Base-by-base conservation (phyloP, 2,797 vertebrate species). In the Gambusia yucatana region DNA sequence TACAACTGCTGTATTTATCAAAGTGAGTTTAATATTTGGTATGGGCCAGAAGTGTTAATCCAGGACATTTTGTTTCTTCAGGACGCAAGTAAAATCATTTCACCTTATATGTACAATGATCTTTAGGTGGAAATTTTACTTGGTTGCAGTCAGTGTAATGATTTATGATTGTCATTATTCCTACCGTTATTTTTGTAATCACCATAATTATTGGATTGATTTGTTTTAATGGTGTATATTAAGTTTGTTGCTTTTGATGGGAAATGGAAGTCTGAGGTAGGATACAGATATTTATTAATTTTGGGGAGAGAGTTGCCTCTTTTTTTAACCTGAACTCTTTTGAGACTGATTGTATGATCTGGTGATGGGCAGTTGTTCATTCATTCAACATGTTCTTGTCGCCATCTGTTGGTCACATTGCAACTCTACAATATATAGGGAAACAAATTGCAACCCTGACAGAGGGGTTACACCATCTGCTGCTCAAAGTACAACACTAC, bases 351-450 rank as follows among this genome's bases (percentile, higher is more conserved):
- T 13, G 5, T 11, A 65, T 17, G 50, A 47, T 22, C 16, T 0
- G 0, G 6, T 28, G 7, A 36, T 55, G 30, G 20, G 13, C 25
- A 28, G 10, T 28, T n/a, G 6, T 36, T 63, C 3, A 41, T 59
- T 44, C 47, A 79, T 94, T 92, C 84, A 83, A 85, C 90, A 88
- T 92, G 85, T 87, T 92, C 81, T 85, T 96, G 93, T 95, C 93
- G 96, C 96, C 89, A 94, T 97, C 96, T 96, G 96, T 95, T 97
- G 97, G 95, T 77, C 85, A 63, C 87, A 94, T 75, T 70, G 1
- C 84, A 71, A 78, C 89, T 73, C 67, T 88, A 74, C 88, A 87
- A 0, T 57, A 72, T 61, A 47, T 6, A 43, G 9, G 57, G 3
- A 41, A 10, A 1, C 20, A 3, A 69, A 25, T n/a, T 69, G 22